Conservation (phyloP, 2,888 invertebrate genomes). For the Agriopis aurantiaria region DNA sequence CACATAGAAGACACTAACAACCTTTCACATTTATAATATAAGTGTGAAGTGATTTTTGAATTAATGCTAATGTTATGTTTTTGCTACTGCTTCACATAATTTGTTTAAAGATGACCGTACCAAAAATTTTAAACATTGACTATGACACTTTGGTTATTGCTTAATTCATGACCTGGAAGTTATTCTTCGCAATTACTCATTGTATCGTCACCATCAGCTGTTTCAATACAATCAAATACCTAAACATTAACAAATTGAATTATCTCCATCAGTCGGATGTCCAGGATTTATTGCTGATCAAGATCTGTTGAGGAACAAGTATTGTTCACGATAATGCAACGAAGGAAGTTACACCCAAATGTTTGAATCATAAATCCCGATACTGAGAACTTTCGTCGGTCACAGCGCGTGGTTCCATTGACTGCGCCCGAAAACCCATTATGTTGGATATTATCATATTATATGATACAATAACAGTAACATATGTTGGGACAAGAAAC, state of each 20-base stretch:
- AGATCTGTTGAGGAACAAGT: conserved; percentile 28
- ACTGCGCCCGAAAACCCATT: conserved; percentile 81
- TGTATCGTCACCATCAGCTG: conserved; percentile 5
- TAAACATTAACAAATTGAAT: conserved; percentile 13
- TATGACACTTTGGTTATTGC: not conserved
- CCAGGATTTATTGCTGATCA: conserved; percentile 29
- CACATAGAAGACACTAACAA: too few relatives aligned
- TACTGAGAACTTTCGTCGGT: conserved; percentile 77
- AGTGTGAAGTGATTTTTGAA: not conserved
- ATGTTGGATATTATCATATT: conserved; percentile 74
- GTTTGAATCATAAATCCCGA: conserved; percentile 70
- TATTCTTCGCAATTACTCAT: not conserved
- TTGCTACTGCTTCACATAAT: too few relatives aligned
- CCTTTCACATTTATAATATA: too few relatives aligned
- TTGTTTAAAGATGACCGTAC: not conserved
- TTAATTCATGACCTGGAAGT: not conserved
- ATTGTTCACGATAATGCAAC: conserved; percentile 50
- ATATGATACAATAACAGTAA: conserved; percentile 34
- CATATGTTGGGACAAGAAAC: not conserved
- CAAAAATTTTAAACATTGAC: not conserved
- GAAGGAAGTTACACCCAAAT: conserved; percentile 76
- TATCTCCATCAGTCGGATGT: conserved; percentile 24
- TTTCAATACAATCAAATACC: conserved; percentile 10
- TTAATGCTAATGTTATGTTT: not conserved
- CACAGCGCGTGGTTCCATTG: conserved; percentile 75